Evolutionary conservation across 2,888 invertebrate genomes (phyloP).

Genomic region (Neoascia interrupta): DNA sequence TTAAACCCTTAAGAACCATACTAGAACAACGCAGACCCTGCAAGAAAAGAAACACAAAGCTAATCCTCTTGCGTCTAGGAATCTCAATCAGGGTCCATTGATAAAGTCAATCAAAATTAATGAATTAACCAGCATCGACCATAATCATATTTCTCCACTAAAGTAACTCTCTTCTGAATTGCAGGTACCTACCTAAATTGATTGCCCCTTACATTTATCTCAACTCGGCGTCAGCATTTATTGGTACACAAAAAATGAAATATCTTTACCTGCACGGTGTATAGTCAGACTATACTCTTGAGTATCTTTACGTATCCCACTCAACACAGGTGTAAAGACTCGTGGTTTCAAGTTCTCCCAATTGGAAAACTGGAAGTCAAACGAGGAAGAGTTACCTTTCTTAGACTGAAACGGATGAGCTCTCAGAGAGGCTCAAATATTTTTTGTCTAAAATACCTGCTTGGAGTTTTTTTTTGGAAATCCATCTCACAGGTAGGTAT

Average conservation of each 20-base stretch:
- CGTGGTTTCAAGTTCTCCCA: conserved; percentile 12
- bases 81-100: conserved; percentile 54
- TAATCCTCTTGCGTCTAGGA: conserved; percentile 3
- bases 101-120: conserved; percentile 64
- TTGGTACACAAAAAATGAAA: conserved; percentile 29
- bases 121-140: conserved; percentile 47
- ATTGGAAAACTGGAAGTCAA: conserved; percentile 58
- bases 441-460: conserved; percentile 17
- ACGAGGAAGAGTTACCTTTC: not conserved
- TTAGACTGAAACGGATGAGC: too few relatives aligned
- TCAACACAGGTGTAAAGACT: conserved; percentile 20
- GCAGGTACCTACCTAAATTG: conserved; percentile 55
- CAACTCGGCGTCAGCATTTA: conserved; percentile 38
- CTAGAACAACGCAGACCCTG: too few relatives aligned
- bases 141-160: conserved; percentile 1
- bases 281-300: conserved; percentile 32
- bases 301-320: conserved; percentile 21
- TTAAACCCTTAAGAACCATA: too few relatives aligned
- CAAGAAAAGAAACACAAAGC: too few relatives aligned
- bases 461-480: conserved; percentile 3
- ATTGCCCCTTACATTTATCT: conserved; percentile 62
- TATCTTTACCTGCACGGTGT: not conserved
- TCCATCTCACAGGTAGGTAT: conserved; percentile 25
- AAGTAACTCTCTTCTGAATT: conserved; percentile 40
- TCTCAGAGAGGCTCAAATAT: conserved; percentile 10